Conservation (phyloP, 2,113 vertebrate species). For the Coreoperca whiteheadi region DNA sequence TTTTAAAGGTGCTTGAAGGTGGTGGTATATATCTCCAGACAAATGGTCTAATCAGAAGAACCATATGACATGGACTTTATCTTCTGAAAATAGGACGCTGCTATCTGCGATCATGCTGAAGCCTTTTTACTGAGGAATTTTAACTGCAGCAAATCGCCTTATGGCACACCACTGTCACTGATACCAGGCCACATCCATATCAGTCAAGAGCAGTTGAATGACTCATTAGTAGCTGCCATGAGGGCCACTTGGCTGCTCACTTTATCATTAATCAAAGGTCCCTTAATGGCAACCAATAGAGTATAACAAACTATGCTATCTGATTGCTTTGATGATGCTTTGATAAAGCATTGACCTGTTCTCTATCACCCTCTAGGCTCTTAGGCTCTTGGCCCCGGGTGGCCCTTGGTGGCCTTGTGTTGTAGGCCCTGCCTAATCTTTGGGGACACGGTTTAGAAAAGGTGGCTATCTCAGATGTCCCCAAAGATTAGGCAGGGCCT, state of each 20-base stretch:
- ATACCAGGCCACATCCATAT: slow-evolving; percentile 60
- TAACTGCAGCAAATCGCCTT: slow-evolving; percentile 25
- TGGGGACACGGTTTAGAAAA: slow-evolving; percentile 53
- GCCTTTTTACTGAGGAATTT: slow-evolving; percentile 53
- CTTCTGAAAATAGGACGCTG: slow-evolving; percentile 5
- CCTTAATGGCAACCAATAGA: slow-evolving; percentile 46
- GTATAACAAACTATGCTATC: slow-evolving; percentile 62
- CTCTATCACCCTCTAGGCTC: slow-evolving; percentile 46
- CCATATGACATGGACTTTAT: slow-evolving; percentile 22
- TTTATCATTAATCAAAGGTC: slow-evolving; percentile 74
- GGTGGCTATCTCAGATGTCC: slow-evolving; percentile 69
- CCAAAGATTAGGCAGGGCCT: slow-evolving; percentile 22
- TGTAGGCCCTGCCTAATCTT: slow-evolving; percentile 13
- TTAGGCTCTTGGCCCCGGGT: slow-evolving; percentile 38
- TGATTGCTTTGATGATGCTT: slow-evolving; percentile 74
- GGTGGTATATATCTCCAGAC: background rate
- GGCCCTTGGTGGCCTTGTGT: slow-evolving; percentile 41
- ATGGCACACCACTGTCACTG: slow-evolving; percentile 24
- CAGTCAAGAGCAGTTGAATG: slow-evolving; percentile 52
- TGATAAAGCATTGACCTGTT: slow-evolving; percentile 69
- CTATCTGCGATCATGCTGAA: slow-evolving; percentile 4
- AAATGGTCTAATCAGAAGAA: background rate
- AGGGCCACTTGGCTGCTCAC: slow-evolving; percentile 48
- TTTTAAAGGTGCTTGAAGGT: background rate
- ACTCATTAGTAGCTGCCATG: slow-evolving; percentile 71